Percentiles rank a stretch among this genome's conserved stretches.
phyloP scores from a whole-genome alignment of 2,888 invertebrate genomes.

The Sinodicranocentrus sp. region DNA sequence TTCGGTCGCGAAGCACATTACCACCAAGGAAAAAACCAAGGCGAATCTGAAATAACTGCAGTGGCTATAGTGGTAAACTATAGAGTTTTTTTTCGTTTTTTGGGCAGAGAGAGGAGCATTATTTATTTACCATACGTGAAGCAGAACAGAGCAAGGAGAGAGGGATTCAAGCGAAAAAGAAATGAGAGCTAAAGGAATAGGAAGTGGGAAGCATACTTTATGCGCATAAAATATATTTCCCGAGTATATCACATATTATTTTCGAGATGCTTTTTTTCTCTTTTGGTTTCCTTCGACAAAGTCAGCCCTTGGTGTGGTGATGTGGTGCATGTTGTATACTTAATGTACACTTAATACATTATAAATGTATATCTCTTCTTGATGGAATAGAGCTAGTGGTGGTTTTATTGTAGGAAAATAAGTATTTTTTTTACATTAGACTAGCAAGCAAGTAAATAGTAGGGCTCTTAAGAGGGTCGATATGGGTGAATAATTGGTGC shows the following conservation, averaged over 20 bases:
- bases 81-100: too few relatives aligned
- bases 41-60: slow-evolving; percentile 60
- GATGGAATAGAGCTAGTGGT: slow-evolving; percentile 16
- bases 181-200: slow-evolving; percentile 52
- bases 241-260: slow-evolving; percentile 43
- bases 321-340: slow-evolving; percentile 1
- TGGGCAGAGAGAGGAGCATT: slow-evolving; percentile 50
- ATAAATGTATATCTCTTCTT: slow-evolving; percentile 9
- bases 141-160: slow-evolving; percentile 59
- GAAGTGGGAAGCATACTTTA: slow-evolving; percentile 62
- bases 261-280: slow-evolving; percentile 16
- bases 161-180: slow-evolving; percentile 59
- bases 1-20: slow-evolving; percentile 52
- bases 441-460: slow-evolving; percentile 46
- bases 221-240: slow-evolving; percentile 53
- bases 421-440: slow-evolving; percentile 52
- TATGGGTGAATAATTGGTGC: slow-evolving; percentile 68
- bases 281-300: slow-evolving; percentile 39
- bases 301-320: slow-evolving; percentile 12
- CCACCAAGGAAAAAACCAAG: slow-evolving; percentile 54
- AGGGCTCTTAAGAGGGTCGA: slow-evolving; percentile 63
- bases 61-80: slow-evolving; percentile 32
- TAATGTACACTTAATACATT: slow-evolving; percentile 19
- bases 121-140: slow-evolving; percentile 62
- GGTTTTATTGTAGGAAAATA: slow-evolving; percentile 38